Evolutionary conservation across 64 coral and sea anemone species (phyloP).

Genomic region (Dendrophyllia cribrosa): DNA sequence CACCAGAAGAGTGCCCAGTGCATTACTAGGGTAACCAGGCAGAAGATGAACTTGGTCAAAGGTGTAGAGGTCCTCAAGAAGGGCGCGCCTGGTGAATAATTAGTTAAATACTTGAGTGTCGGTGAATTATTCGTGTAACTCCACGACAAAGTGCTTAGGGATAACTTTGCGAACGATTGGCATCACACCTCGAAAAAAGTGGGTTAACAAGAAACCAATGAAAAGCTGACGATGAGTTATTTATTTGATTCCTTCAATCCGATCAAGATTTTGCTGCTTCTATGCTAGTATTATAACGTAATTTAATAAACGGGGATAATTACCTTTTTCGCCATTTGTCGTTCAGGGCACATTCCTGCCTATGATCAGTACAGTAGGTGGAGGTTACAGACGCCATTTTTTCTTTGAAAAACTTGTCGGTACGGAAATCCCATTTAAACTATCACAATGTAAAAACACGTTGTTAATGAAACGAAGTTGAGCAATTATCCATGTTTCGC

Average conservation of each 20-base stretch:
- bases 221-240: too few species aligned
- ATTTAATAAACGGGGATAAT: not conserved
- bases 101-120: too few species aligned
- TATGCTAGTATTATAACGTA: too few species aligned
- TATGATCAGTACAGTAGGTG: not conserved
- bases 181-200: too few species aligned
- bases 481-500: too few species aligned
- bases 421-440: conserved; percentile 37
- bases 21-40: conserved; percentile 59
- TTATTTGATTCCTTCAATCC: too few species aligned
- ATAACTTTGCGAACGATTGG: too few species aligned
- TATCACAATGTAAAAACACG: not conserved
- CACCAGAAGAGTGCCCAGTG: not conserved
- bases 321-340: not conserved
- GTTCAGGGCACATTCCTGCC: conserved; percentile 13
- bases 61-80: conserved; percentile 12
- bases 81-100: not conserved
- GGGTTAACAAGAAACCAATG: too few species aligned
- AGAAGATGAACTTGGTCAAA: conserved; percentile 28
- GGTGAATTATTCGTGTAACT: too few species aligned
- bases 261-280: too few species aligned
- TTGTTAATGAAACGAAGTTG: too few species aligned
- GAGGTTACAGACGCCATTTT: not conserved
- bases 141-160: too few species aligned
- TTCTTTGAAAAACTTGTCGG: conserved; percentile 43